Conservation (phyloP, 2,888 invertebrate genomes). For the Chymomyza caudatula region DNA sequence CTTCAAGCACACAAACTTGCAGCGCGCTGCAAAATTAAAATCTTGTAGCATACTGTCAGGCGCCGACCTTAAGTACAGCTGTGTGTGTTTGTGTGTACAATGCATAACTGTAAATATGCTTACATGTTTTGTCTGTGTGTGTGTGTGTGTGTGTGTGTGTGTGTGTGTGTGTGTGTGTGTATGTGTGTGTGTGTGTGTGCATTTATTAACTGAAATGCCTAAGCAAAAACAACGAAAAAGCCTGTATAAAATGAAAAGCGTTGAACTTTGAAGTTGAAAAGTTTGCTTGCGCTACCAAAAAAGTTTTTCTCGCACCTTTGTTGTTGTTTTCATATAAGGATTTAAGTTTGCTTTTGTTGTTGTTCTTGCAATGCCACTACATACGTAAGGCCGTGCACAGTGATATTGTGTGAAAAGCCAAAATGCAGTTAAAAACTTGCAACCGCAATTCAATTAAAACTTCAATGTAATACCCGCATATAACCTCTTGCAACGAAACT, state of each 20-base stretch:
- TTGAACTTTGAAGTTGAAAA: conserved; percentile 54
- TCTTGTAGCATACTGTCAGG: conserved; percentile 49
- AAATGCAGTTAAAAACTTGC: conserved; percentile 69
- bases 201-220: conserved; percentile 35
- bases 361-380: not conserved
- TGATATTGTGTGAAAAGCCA: conserved; percentile 4
- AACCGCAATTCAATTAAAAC: conserved; percentile 70
- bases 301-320: conserved; percentile 53
- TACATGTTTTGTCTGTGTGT: not conserved
- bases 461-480: conserved; percentile 47
- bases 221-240: conserved; percentile 8
- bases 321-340: conserved; percentile 3
- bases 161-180: not conserved
- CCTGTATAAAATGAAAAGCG: conserved; percentile 43
- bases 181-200: not conserved
- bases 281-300: conserved; percentile 24
- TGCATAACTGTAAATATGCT: not conserved
- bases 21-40: conserved; percentile 27
- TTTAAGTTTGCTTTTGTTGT: not conserved
- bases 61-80: conserved; percentile 4
- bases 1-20: not conserved
- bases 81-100: not conserved
- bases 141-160: conserved; percentile 13
- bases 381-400: not conserved
- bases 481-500: not conserved